Evolutionary conservation across 2,797 vertebrate genomes (phyloP).

Genomic region (Alfaro cultratus): DNA sequence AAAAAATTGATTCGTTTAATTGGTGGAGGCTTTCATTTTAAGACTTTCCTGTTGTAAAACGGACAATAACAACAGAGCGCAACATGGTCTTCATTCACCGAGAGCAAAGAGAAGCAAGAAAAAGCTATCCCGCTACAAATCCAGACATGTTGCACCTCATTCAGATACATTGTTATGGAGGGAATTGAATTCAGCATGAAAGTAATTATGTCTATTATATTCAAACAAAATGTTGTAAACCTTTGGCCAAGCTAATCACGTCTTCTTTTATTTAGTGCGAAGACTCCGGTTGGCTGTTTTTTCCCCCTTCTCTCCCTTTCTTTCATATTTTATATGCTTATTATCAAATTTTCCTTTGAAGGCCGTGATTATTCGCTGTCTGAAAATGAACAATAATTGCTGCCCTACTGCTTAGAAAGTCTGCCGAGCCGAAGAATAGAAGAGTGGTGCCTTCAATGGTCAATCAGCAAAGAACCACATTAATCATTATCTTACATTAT

Average conservation of each 20-base stretch:
- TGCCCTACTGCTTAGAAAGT: conserved; percentile 79
- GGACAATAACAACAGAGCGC: conserved; percentile 47
- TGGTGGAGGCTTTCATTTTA: neutral
- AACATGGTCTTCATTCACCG: conserved; percentile 48
- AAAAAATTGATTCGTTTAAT: conserved; percentile 12
- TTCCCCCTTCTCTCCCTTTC: conserved; percentile 34
- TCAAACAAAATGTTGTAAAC: conserved; percentile 84
- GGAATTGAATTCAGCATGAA: conserved; percentile 77
- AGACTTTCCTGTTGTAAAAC: conserved; percentile 22
- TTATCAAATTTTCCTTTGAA: conserved; percentile 83
- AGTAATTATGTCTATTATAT: conserved; percentile 84
- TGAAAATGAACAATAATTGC: conserved; percentile 85
- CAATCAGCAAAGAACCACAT: conserved; percentile 81
- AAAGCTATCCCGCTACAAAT: conserved; percentile 64
- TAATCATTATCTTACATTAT: conserved; percentile 75
- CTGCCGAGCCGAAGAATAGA: conserved; percentile 64
- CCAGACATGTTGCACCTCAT: conserved; percentile 77
- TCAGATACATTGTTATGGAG: conserved; percentile 78
- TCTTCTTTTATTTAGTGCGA: conserved; percentile 78
- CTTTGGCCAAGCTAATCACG: conserved; percentile 82
- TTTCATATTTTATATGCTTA: conserved; percentile 82
- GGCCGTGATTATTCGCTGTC: conserved; percentile 77
- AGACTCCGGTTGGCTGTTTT: conserved; percentile 74
- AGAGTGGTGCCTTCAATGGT: conserved; percentile 74
- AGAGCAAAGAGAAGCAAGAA: conserved; percentile 30